These are phyloP conservation scores for Saguinus midas DNA, from an alignment of 2,113 vertebrate genomes.

Conservation along the genomic window DNA sequence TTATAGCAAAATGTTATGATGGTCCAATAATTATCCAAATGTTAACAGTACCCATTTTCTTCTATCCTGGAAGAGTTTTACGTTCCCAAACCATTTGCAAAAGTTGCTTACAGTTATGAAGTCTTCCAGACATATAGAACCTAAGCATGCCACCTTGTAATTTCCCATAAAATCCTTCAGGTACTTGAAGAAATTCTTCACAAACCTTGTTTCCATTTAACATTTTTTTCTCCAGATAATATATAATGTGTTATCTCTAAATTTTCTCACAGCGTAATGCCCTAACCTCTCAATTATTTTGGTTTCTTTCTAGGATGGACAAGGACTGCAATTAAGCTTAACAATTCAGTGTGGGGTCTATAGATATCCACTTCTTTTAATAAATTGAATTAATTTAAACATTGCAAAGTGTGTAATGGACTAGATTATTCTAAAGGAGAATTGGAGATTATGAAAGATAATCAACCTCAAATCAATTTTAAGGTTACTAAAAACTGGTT, in stretches of 20 bases:
- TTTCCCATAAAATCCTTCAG: not conserved
- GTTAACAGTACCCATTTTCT: not conserved
- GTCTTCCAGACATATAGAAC: not conserved
- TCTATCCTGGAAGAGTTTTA: not conserved
- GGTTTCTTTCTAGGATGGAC: not conserved
- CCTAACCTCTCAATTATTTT: not conserved
- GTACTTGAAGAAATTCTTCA: not conserved
- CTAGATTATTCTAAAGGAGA: not conserved
- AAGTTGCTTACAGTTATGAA: not conserved
- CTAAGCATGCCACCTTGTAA: not conserved
- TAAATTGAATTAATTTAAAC: not conserved
- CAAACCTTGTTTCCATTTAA: not conserved
- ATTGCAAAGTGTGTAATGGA: not conserved
- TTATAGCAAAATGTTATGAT: not conserved
- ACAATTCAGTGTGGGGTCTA: not conserved
- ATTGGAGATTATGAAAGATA: not conserved
- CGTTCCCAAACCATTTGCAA: too few species aligned
- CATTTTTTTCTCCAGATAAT: not conserved
- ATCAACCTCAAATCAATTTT: not conserved
- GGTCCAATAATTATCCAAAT: not conserved
- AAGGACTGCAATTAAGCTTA: not conserved
- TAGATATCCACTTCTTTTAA: not conserved
- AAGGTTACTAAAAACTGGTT: not conserved
- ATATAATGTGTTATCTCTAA: not conserved
- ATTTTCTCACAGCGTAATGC: not conserved